These are phyloP conservation scores for Labeo calbasu DNA, from an alignment of 2,797 vertebrate genomes.

Conservation along the genomic window DNA sequence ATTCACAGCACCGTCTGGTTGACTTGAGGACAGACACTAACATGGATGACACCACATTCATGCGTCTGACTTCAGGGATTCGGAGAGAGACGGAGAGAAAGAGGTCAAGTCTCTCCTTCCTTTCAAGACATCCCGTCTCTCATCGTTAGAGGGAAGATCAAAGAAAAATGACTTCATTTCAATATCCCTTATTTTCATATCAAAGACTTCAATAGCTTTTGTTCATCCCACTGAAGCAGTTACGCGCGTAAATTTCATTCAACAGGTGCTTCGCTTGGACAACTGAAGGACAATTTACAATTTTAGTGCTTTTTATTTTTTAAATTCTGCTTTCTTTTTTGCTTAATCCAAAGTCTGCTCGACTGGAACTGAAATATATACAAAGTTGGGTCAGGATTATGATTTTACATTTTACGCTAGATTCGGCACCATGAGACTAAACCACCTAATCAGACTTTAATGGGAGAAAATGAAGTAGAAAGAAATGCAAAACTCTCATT, in stretches of 20 bases:
- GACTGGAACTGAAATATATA: neutral
- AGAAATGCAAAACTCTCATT: neutral
- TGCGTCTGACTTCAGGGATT: constrained; percentile 18
- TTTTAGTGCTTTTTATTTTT: neutral
- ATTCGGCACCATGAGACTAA: neutral
- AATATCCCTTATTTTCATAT: constrained; percentile 45
- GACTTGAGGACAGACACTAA: constrained; percentile 7
- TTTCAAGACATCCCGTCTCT: constrained; percentile 16
- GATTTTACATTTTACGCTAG: constrained; percentile 10
- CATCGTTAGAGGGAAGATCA: constrained; percentile 35
- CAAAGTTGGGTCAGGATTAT: constrained; percentile 2
- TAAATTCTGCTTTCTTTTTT: neutral
- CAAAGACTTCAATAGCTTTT: constrained; percentile 49
- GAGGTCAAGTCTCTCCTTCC: neutral
- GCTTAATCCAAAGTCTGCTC: neutral
- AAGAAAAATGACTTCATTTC: constrained; percentile 41
- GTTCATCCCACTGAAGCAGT: constrained; percentile 33
- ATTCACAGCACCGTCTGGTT: neutral
- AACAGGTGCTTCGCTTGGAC: constrained; percentile 5
- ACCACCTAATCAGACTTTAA: constrained; percentile 5
- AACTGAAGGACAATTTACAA: neutral
- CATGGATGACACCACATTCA: neutral
- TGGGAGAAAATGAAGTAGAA: neutral
- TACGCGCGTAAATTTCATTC: neutral
- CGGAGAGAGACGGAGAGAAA: neutral